Percentiles rank a stretch among this genome's conserved stretches.
These are phyloP conservation scores for Aphelocoma californica DNA, from an alignment of 2,797 vertebrate genomes.

Conservation along the genomic window DNA sequence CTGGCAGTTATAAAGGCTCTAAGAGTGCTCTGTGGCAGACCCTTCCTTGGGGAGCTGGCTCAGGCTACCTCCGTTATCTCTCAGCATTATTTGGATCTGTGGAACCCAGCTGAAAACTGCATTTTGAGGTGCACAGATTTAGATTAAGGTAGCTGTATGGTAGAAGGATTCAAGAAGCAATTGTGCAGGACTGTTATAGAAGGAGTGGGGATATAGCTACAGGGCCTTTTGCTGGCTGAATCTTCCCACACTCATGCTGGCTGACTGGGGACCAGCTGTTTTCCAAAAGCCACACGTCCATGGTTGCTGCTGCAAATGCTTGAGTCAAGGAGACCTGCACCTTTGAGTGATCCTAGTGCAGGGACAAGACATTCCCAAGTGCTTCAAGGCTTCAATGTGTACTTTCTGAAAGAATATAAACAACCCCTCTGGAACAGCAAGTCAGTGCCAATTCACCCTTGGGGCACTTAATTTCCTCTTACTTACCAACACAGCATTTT, in stretches of 20 bases:
- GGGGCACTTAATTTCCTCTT: background rate
- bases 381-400: background rate
- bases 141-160: background rate
- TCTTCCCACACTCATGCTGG: background rate
- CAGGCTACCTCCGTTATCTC: background rate
- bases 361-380: background rate
- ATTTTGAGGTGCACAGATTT: background rate
- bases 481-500: background rate
- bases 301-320: background rate
- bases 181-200: background rate
- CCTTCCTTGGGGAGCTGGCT: background rate
- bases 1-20: background rate
- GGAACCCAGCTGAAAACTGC: background rate
- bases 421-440: background rate
- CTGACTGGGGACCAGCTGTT: background rate
- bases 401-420: background rate
- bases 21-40: background rate
- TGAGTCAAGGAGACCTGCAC: rapidly evolving
- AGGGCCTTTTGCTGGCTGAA: background rate
- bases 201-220: background rate
- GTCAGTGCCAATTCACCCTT: background rate
- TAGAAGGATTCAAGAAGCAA: background rate
- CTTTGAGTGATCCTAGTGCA: background rate
- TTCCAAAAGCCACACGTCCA: background rate
- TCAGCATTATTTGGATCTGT: background rate